Conservation (phyloP, 2,888 invertebrate species). For the Monochamus alternatus region DNA sequence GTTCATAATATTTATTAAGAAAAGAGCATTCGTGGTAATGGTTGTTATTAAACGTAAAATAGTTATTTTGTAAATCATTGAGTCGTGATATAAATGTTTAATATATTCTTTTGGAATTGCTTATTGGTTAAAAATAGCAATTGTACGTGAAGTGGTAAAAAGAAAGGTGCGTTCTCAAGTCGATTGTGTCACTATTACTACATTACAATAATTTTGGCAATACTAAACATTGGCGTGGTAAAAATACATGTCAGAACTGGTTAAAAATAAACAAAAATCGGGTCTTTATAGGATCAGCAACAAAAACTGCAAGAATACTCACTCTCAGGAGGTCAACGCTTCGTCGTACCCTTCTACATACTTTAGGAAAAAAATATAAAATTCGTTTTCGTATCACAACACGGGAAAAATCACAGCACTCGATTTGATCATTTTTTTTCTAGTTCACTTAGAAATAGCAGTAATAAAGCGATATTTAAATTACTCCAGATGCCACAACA, state of each 20-base stretch:
- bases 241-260: slow-evolving; percentile 17
- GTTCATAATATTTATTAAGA: slow-evolving; percentile 32
- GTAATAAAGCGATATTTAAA: slow-evolving; percentile 32
- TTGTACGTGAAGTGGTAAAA: slow-evolving; percentile 23
- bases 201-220: slow-evolving; percentile 27
- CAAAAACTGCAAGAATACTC: slow-evolving; percentile 42
- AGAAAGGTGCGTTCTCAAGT: slow-evolving; percentile 35
- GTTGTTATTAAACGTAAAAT: slow-evolving; percentile 18
- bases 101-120: background rate
- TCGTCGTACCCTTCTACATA: slow-evolving; percentile 51
- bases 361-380: slow-evolving; percentile 45
- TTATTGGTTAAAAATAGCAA: background rate
- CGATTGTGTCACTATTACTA: slow-evolving; percentile 20
- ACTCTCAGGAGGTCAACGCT: slow-evolving; percentile 54
- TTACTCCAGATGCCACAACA: slow-evolving; percentile 43
- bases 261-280: slow-evolving; percentile 25
- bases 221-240: slow-evolving; percentile 14
- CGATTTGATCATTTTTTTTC: slow-evolving; percentile 48
- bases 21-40: slow-evolving; percentile 2
- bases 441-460: slow-evolving; percentile 42
- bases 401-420: slow-evolving; percentile 54
- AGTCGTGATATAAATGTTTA: background rate
- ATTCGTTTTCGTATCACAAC: slow-evolving; percentile 55
- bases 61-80: slow-evolving; percentile 26
- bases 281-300: background rate